Percentiles rank a stretch among this genome's conserved stretches.
Evolutionary conservation across 2,888 invertebrate species (phyloP).

Genomic region (Drosophila nr. medialis): DNA sequence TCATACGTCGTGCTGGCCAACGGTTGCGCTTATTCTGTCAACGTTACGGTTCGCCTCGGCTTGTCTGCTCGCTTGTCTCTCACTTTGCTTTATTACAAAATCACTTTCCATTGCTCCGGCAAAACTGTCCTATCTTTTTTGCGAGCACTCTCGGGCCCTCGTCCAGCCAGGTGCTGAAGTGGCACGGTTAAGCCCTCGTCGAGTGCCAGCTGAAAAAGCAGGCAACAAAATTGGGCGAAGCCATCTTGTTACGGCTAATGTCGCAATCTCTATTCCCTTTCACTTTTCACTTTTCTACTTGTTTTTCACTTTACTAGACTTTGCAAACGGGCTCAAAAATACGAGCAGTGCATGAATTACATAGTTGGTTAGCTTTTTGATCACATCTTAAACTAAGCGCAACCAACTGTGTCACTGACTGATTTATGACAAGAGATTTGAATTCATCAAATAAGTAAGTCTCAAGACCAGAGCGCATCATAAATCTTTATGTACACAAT

Average conservation of each 20-base stretch:
- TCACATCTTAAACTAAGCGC: background rate
- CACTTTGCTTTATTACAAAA: constrained; percentile 67
- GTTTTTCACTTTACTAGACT: background rate
- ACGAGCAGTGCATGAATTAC: background rate
- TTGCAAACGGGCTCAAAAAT: background rate
- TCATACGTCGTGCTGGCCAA: constrained; percentile 57
- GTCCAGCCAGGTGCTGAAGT: constrained; percentile 39
- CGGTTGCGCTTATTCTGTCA: constrained; percentile 37
- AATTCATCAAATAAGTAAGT: constrained; percentile 1
- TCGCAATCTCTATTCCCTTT: constrained; percentile 37
- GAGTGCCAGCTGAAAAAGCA: constrained; percentile 22
- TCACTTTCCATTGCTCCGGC: constrained; percentile 38
- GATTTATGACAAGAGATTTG: constrained; percentile 25
- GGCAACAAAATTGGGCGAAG: constrained; percentile 1
- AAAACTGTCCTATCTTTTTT: constrained; percentile 19
- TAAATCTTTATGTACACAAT: constrained; percentile 37
- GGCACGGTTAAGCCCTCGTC: constrained; percentile 19
- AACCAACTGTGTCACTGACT: constrained; percentile 4
- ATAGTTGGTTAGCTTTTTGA: constrained; percentile 11
- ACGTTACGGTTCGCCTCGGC: constrained; percentile 8
- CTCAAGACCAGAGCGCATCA: constrained; percentile 18
- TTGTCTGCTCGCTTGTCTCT: constrained; percentile 27
- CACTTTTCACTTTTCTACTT: constrained; percentile 13
- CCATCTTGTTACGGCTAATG: constrained; percentile 18
- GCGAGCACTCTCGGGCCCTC: background rate